Percentiles rank a stretch among this genome's conserved stretches.
Evolutionary conservation across 92 coral and sea anemone genomes (phyloP).

Genomic region (Umimayanthus chanpuru): DNA sequence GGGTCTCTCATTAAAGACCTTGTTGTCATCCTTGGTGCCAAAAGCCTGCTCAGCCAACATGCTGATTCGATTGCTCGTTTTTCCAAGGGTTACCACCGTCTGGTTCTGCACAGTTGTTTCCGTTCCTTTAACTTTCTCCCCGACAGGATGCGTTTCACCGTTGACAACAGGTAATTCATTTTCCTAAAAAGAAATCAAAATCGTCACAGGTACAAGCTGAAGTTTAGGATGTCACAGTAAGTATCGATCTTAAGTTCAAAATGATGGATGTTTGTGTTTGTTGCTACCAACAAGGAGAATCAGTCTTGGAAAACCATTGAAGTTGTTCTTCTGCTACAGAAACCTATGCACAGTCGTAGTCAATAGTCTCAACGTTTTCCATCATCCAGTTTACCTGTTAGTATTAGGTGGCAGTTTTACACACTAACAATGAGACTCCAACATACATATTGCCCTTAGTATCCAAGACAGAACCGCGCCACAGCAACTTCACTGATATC

Average conservation of each 20-base stretch:
- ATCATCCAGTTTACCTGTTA: too few relatives aligned
- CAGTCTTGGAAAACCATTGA: neutral
- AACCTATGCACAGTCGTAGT: too few relatives aligned
- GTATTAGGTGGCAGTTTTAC: too few relatives aligned
- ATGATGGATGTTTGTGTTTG: neutral
- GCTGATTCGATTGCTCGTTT: conserved; percentile 86
- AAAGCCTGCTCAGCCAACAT: conserved; percentile 87
- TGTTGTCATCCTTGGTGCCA: conserved; percentile 62
- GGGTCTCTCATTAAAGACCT: conserved; percentile 27
- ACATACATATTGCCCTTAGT: too few relatives aligned
- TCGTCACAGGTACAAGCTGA: neutral
- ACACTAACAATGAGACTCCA: too few relatives aligned
- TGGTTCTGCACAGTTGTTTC: conserved; percentile 33
- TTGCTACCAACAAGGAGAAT: neutral
- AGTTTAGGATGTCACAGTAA: neutral
- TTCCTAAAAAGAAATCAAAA: conserved; percentile 24
- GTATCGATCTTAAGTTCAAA: neutral
- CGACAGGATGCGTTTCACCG: neutral
- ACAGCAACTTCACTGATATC: too few relatives aligned
- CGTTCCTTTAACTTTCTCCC: neutral
- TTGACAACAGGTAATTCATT: conserved; percentile 16
- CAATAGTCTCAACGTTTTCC: too few relatives aligned
- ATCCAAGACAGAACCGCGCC: too few relatives aligned
- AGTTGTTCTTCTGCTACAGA: too few relatives aligned
- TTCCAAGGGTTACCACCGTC: conserved; percentile 59